Percentiles rank a stretch among this genome's conserved stretches.
These are phyloP conservation scores for Microdon myrmicae DNA, from an alignment of 2,888 invertebrate species.

Conservation along the genomic window DNA sequence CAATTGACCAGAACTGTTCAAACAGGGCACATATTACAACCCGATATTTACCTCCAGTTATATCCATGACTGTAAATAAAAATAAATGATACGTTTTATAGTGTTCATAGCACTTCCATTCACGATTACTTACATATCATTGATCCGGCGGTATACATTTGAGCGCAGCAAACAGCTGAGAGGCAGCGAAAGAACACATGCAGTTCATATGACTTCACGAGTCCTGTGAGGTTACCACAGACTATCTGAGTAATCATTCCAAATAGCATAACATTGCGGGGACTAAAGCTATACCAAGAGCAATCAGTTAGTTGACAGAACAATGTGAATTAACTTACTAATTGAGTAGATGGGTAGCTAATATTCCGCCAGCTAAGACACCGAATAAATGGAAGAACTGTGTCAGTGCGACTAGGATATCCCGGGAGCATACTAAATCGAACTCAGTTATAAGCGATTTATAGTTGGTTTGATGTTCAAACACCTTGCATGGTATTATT, in stretches of 20 bases:
- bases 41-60: constrained; percentile 66
- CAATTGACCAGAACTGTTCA: constrained; percentile 69
- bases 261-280: constrained; percentile 65
- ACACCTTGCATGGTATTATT: constrained; percentile 65
- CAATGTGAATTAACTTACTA: constrained; percentile 60
- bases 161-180: constrained; percentile 67
- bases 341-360: constrained; percentile 66
- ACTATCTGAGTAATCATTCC: constrained; percentile 68
- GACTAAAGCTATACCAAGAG: constrained; percentile 63
- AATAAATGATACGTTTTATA: neutral
- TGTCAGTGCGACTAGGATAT: constrained; percentile 67
- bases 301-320: constrained; percentile 7
- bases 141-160: constrained; percentile 68
- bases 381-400: constrained; percentile 69
- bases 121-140: constrained; percentile 65
- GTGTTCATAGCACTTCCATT: neutral
- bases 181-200: constrained; percentile 67
- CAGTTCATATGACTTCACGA: constrained; percentile 65
- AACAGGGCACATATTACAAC: constrained; percentile 65
- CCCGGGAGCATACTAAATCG: constrained; percentile 67
- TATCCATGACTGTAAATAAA: constrained; percentile 63
- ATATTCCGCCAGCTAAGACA: constrained; percentile 67
- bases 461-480: constrained; percentile 63
- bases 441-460: constrained; percentile 67
- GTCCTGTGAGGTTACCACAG: constrained; percentile 67